phyloP scores from a whole-genome alignment of 2,113 vertebrate genomes.

The Oryzias woworae region DNA sequence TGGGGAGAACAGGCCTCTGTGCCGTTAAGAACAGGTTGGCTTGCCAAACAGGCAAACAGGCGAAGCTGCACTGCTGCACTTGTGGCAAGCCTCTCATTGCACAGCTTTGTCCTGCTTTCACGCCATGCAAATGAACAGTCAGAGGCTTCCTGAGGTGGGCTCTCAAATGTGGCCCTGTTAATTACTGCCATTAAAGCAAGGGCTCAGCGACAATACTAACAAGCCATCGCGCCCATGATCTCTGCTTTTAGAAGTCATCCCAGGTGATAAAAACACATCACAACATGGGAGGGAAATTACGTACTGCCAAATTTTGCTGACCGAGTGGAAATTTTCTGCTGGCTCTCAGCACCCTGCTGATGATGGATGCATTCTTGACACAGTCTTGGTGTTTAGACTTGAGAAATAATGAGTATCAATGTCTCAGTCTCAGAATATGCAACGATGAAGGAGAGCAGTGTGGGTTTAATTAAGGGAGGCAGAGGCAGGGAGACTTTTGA shows the following conservation, averaged over 20 bases:
- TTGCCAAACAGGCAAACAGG: conserved; percentile 68
- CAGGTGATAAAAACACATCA: conserved; percentile 91
- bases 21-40: conserved; percentile 66
- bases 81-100: conserved; percentile 80
- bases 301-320: conserved; percentile 97
- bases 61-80: conserved; percentile 65
- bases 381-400: conserved; percentile 98
- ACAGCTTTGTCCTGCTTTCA: conserved; percentile 79
- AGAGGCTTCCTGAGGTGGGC: conserved; percentile 85
- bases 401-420: conserved; percentile 99
- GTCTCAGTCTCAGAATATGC: conserved; percentile 97
- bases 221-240: conserved; percentile 93
- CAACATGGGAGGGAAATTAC: conserved; percentile 87
- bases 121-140: conserved; percentile 89
- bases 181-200: conserved; percentile 91
- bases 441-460: conserved; percentile 91
- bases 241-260: conserved; percentile 94
- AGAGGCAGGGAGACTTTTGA: conserved; percentile 85
- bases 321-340: conserved; percentile 84
- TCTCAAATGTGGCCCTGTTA: conserved; percentile 91
- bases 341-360: conserved; percentile 69
- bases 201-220: conserved; percentile 83
- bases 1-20: conserved; percentile 69
- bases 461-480: conserved; percentile 97
- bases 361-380: conserved; percentile 99